Base-by-base conservation (phyloP, 2,113 vertebrate species). In the Tursiops truncatus region DNA sequence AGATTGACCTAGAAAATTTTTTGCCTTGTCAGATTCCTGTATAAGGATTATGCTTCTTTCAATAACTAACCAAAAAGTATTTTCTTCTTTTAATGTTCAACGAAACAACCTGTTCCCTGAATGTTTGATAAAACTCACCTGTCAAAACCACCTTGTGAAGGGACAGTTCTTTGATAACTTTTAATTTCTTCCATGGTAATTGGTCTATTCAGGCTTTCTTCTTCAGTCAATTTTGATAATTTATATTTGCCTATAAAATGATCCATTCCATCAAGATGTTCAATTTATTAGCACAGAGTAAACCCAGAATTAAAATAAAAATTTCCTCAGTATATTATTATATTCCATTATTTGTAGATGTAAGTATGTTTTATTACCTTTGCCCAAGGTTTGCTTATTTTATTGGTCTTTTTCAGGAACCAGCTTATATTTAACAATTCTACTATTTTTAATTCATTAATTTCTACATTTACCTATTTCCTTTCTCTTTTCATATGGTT, bases 201-300 rank as follows among this genome's bases (percentile, higher is more conserved):
- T 94, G 93, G 93, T 96, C 95, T 97, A 97, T 33, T 95, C 96
- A 91, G 96, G 89, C 67, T 96, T 96, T 95, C 98, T 89, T 98
- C 98, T 97, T 95, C 96, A 89, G 96, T 95, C 97, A 98, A 97
- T 97, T 98, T 82, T 97, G 97, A 81, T 94, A 86, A 98, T 71
- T 97, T 97, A 97, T 95, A 97, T 96, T 97, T 95, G 97, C 94
- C 98, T 97, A 98, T 97, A 97, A 97, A 97, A 98, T 95, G 98
- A 97, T 97, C 95, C 95, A 96, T 97, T 97, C 96, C 97, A 97
- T 93, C 95, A 96, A 97, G 79, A 97, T 73, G 94, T 97, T 96
- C 97, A 97, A 97, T 96, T 95, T 97, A 95, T 95, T 90, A 97
- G 58, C 95, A 97, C 44, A 96, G 89, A 92, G 83, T 89, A 97